These are phyloP conservation scores for Syrmaticus mikado DNA, from an alignment of 2,113 vertebrate species.

Conservation along the genomic window DNA sequence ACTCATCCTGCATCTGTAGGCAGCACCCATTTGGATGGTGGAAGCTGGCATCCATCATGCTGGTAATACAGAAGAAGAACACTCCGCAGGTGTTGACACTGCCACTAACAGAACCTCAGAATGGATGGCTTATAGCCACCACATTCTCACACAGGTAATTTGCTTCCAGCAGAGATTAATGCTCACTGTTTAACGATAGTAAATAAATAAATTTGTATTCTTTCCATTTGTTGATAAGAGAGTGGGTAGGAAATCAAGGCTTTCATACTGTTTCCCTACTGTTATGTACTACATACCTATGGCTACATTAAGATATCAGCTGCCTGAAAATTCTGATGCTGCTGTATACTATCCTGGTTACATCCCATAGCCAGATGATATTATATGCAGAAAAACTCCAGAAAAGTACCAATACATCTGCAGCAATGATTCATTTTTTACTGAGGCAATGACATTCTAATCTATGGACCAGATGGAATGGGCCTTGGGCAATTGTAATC, in stretches of 20 bases:
- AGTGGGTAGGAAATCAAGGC: not conserved
- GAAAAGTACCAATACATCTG: constrained; percentile 32
- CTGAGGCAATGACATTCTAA: constrained; percentile 54
- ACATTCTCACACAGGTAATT: not conserved
- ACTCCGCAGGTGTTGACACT: not conserved
- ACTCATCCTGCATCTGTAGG: not conserved
- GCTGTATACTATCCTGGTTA: not conserved
- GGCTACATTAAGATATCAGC: not conserved
- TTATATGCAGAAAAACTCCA: not conserved
- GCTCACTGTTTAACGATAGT: not conserved
- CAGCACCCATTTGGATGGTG: not conserved
- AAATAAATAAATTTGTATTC: not conserved
- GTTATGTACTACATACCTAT: not conserved
- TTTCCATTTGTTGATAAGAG: not conserved
- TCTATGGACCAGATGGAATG: constrained; percentile 64
- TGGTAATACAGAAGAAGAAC: not conserved
- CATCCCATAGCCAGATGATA: not conserved
- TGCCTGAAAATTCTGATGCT: constrained; percentile 22
- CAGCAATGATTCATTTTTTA: constrained; percentile 60
- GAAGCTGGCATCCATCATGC: not conserved
- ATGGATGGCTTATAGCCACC: not conserved
- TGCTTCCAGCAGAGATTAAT: not conserved
- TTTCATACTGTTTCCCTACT: not conserved
- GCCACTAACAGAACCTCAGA: not conserved
- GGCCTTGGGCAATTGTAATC: constrained; percentile 68